These are phyloP conservation scores for Diabrotica virgifera DNA, from an alignment of 1,140 invertebrate genomes.

Conservation along the genomic window DNA sequence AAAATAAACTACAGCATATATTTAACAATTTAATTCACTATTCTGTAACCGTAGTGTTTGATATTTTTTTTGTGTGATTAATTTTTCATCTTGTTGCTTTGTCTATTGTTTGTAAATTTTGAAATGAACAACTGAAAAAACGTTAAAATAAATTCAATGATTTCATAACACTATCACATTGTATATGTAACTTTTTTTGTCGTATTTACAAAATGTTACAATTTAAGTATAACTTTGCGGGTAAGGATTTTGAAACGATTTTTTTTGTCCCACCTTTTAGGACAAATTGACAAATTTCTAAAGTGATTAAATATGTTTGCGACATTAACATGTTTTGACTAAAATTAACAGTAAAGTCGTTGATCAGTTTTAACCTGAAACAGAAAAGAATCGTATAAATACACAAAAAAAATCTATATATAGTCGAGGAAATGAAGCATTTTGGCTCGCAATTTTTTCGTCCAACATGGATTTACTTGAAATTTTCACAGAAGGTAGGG, in stretches of 20 bases:
- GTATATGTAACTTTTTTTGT: slow-evolving; percentile 10
- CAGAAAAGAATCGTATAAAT: not conserved
- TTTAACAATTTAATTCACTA: not conserved
- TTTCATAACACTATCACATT: slow-evolving; percentile 17
- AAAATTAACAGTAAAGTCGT: slow-evolving; percentile 23
- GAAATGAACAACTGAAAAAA: slow-evolving; percentile 1
- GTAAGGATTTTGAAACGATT: not conserved
- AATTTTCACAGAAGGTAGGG: too few relatives aligned
- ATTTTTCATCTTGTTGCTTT: not conserved
- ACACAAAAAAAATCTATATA: too few relatives aligned
- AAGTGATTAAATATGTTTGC: slow-evolving; percentile 23
- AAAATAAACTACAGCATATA: not conserved
- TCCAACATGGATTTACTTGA: too few relatives aligned
- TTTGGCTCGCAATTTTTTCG: too few relatives aligned
- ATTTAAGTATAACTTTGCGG: not conserved
- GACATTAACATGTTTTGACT: slow-evolving; percentile 20
- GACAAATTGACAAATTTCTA: slow-evolving; percentile 25
- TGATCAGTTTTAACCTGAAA: slow-evolving; percentile 20
- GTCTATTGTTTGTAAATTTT: too few relatives aligned
- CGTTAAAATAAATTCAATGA: slow-evolving; percentile 14
- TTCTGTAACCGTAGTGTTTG: not conserved
- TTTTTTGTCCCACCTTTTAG: slow-evolving; percentile 8
- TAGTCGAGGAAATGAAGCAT: too few relatives aligned
- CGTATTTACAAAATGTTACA: slow-evolving; percentile 21
- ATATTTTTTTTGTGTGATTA: not conserved